phyloP scores from a whole-genome alignment of 2,888 invertebrate species.

The Eupithecia pulchellata region DNA sequence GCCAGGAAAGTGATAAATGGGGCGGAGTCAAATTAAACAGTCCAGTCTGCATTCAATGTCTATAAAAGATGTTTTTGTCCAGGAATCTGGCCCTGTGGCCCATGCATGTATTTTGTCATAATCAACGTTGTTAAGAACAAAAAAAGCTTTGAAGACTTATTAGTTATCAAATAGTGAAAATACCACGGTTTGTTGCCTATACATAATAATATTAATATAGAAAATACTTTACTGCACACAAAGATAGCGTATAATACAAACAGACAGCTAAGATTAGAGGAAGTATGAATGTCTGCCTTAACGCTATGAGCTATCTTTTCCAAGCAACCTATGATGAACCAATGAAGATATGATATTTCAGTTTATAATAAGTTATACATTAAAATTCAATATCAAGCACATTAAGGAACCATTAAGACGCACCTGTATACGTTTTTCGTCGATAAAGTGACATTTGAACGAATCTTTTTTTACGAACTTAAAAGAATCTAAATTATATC shows the following conservation, averaged over 20 bases:
- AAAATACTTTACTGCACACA: too few species aligned
- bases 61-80: background rate
- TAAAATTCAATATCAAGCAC: background rate
- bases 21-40: background rate
- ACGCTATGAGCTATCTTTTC: too few species aligned
- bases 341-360: too few species aligned
- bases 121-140: background rate
- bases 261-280: too few species aligned
- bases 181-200: too few species aligned
- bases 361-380: background rate
- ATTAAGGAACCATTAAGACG: background rate
- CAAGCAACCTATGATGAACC: too few species aligned
- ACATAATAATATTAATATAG: too few species aligned
- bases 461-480: background rate
- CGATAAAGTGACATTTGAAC: background rate
- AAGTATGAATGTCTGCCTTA: too few species aligned
- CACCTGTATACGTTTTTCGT: background rate
- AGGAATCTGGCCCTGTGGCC: background rate
- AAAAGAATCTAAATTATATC: background rate
- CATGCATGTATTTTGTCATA: background rate
- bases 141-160: background rate
- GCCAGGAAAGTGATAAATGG: background rate
- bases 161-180: too few species aligned
- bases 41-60: background rate
- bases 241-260: too few species aligned